Evolutionary conservation across 1,140 invertebrate species (phyloP).

Genomic region (Rhizoglyphus robini): DNA sequence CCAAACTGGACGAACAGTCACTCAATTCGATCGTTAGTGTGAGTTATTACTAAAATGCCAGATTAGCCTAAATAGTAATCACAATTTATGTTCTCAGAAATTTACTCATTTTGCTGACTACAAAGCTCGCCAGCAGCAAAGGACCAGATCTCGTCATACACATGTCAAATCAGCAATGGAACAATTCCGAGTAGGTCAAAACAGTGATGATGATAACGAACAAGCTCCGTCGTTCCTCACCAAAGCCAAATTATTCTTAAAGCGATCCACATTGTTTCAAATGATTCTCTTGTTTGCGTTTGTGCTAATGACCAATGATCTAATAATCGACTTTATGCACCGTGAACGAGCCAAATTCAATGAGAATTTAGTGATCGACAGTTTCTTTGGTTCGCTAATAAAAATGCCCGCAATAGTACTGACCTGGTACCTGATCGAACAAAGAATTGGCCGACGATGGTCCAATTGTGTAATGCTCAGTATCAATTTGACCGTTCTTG

Average conservation of each 20-base stretch:
- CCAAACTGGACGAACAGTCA: background rate
- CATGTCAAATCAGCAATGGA: background rate
- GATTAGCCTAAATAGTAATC: background rate
- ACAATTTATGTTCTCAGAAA: background rate
- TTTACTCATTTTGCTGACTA: background rate
- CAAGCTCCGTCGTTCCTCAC: no score
- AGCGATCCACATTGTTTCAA: constrained; percentile 10
- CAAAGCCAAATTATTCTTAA: background rate
- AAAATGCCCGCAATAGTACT: constrained; percentile 9
- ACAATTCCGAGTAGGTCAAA: background rate
- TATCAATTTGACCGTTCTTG: background rate
- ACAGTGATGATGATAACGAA: background rate
- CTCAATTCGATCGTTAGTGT: constrained; percentile 12
- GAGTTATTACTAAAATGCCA: background rate
- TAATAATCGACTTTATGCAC: constrained; percentile 10
- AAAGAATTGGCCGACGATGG: constrained; percentile 14
- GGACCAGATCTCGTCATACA: no score
- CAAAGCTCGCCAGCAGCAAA: no score
- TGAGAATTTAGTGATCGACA: background rate
- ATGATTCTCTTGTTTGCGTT: constrained; percentile 5
- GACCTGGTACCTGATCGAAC: constrained; percentile 15
- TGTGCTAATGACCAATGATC: background rate
- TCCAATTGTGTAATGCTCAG: constrained; percentile 4
- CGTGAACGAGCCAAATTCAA: background rate
- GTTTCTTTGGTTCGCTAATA: constrained; percentile 7